Evolutionary conservation across 2,797 vertebrate species (phyloP), one percentile per base, ranked within the genome.

Genomic region (Avahi laniger): DNA sequence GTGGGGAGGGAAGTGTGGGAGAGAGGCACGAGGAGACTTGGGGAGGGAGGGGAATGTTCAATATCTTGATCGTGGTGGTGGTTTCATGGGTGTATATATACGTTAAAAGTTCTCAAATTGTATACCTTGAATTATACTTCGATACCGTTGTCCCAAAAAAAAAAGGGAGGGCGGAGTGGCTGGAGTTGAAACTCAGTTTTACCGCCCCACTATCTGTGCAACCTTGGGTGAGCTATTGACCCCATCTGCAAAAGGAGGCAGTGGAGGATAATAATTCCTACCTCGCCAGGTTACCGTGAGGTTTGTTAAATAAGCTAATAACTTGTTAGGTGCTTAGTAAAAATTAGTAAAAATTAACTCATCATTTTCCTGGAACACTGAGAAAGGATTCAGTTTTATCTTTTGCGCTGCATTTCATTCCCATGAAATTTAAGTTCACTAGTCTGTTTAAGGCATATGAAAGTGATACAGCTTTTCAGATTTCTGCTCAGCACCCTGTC

Each of bases 291-390:
- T 52, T 84, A 73, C 57, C 5, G 1, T 18, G 41, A 90, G 24
- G 54, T n/a, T n/a, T n/a, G 81, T 84, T 72, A 61, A 90, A 22
- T 54, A 78, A 91, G n/a, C 78, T 50, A 54, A 65, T 91, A 35
- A 35, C 73, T 48, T 78, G 0, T 22, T 85, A 61, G 41, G 54
- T 69, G 6, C 82, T 91, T 50, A 35, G 89, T 73, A 89, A 41
- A 89, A 92, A 91, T 69, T 3, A 85, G 89, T 72, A 88, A 41
- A 90, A 92, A 91, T 63, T 5, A 85, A 43, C 10, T 46, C 50
- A 54, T 1, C 38, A 10, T 43, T 9, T 75, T 61, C 41, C 35
- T 2, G 5, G 86, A 92, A 79, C 26, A 38, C 54, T 4, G 43
- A 94, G 35, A 93, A 73, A 46, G 10, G 17, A 78, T 80, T 81